Evolutionary conservation across 2,113 vertebrate species (phyloP), one percentile per base, ranked within the genome.

Genomic region (Brevimyrus niger): DNA sequence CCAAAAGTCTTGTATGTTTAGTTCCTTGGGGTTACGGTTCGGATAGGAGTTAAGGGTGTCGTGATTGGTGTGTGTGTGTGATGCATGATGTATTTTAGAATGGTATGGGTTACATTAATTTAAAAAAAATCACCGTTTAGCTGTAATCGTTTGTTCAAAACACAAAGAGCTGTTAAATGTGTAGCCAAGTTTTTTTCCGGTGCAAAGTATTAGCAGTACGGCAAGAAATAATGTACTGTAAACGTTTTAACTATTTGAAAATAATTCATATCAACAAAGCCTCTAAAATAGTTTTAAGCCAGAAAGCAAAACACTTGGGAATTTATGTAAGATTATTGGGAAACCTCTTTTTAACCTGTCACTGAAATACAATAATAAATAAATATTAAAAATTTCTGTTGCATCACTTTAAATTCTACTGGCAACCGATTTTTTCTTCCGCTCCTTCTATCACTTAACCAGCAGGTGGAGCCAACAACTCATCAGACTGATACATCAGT

Each of bases 401-500:
- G 4, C 73, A 80, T 42, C 4, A 80, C 4, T 19, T 69, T 69
- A 9, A 46, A 84, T 46, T 84, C 44, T n/a, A 84, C 10, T 35
- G 76, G 31, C 19, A 4, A n/a, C 3, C 17, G 42, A 10, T 11
- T 84, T 46, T 84, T 31, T 35, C 47, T 35, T 50, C 6, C 3
- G 21, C 21, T 13, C 47, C 47, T 86, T 87, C 50, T 35, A 46
- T 8, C 35, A 46, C 23, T 91, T 90, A 47, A 89, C 94, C 95
- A 95, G 94, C 91, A 95, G 94, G 94, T 94, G 95, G 94, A 89
- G 94, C 92, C 94, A 93, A 31, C 89, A 76, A 69, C 65, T 48
- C 35, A 86, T 80, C 13, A 88, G 38, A 86, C 35, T 21, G 38
- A n/a, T 84, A 46, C 82, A 80, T 80, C 31, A 42, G 42, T 80